These are phyloP conservation scores for Antitype chi DNA, from an alignment of 2,888 invertebrate genomes.

Conservation along the genomic window DNA sequence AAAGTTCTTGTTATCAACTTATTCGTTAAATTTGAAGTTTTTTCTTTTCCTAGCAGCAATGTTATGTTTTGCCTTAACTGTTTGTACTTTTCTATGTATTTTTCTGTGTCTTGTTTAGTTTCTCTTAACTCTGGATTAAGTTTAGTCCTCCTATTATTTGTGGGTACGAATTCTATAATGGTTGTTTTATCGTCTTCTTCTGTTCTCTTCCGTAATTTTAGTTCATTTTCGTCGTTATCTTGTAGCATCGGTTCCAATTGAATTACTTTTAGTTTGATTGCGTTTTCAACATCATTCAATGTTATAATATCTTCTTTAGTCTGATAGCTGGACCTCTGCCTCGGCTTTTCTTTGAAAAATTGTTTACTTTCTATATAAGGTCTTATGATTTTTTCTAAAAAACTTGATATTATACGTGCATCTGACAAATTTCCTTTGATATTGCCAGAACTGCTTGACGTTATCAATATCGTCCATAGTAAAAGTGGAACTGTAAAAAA, in stretches of 20 bases:
- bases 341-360: background rate
- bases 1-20: slow-evolving; percentile 74
- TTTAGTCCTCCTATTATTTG: slow-evolving; percentile 25
- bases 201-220: slow-evolving; percentile 66
- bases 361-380: slow-evolving; percentile 66
- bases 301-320: slow-evolving; percentile 27
- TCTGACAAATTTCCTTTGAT: slow-evolving; percentile 59
- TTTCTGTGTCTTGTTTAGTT: slow-evolving; percentile 32
- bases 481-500: slow-evolving; percentile 52
- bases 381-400: slow-evolving; percentile 70
- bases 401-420: slow-evolving; percentile 56
- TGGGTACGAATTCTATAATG: slow-evolving; percentile 76
- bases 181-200: slow-evolving; percentile 72
- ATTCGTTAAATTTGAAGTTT: slow-evolving; percentile 73
- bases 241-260: slow-evolving; percentile 74
- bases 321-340: accelerated
- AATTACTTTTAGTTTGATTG: slow-evolving; percentile 71
- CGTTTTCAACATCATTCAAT: slow-evolving; percentile 61
- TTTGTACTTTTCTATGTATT: slow-evolving; percentile 75
- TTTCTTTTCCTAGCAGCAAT: slow-evolving; percentile 73
- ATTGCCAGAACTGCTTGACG: slow-evolving; percentile 25
- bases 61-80: slow-evolving; percentile 75
- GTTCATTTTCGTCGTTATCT: slow-evolving; percentile 68
- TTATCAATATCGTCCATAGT: slow-evolving; percentile 38
- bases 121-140: background rate